Evolutionary conservation across 2,888 invertebrate species (phyloP).

Genomic region (Dasypolia templi): DNA sequence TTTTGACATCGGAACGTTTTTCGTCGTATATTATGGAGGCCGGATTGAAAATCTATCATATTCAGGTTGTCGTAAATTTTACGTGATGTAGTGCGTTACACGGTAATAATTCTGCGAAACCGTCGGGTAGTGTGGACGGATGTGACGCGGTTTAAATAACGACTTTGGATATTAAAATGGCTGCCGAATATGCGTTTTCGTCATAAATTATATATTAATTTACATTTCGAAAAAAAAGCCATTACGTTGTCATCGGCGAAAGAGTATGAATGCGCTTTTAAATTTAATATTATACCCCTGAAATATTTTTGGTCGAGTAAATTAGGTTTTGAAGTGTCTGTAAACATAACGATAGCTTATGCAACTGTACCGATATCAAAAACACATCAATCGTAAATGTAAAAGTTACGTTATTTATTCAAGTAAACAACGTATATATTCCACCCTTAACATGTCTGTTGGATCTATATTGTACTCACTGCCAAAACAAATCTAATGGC

Average conservation of each 20-base stretch:
- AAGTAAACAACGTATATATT: slow-evolving; percentile 53
- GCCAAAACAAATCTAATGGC: slow-evolving; percentile 45
- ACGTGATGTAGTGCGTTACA: slow-evolving; percentile 89
- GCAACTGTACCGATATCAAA: slow-evolving; percentile 59
- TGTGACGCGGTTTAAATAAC: slow-evolving; percentile 89
- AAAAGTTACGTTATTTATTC: slow-evolving; percentile 54
- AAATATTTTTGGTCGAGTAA: slow-evolving; percentile 50
- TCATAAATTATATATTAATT: slow-evolving; percentile 74
- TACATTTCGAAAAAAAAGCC: slow-evolving; percentile 63
- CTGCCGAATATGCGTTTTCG: slow-evolving; percentile 77
- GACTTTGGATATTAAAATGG: slow-evolving; percentile 88
- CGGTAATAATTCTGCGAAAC: slow-evolving; percentile 88
- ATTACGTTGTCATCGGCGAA: slow-evolving; percentile 62
- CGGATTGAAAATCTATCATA: slow-evolving; percentile 91
- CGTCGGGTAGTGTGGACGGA: slow-evolving; percentile 89
- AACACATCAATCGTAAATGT: slow-evolving; percentile 52
- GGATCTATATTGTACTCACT: slow-evolving; percentile 41
- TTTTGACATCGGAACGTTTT: slow-evolving; percentile 88
- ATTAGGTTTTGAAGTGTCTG: slow-evolving; percentile 50
- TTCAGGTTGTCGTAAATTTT: slow-evolving; percentile 90
- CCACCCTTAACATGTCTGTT: slow-evolving; percentile 40
- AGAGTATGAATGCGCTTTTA: slow-evolving; percentile 58
- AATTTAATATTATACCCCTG: slow-evolving; percentile 52
- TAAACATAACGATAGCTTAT: slow-evolving; percentile 46
- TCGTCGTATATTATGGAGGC: slow-evolving; percentile 87